These are phyloP conservation scores for Tonatia bakeri DNA, from an alignment of 2,113 vertebrate species.

Conservation along the genomic window DNA sequence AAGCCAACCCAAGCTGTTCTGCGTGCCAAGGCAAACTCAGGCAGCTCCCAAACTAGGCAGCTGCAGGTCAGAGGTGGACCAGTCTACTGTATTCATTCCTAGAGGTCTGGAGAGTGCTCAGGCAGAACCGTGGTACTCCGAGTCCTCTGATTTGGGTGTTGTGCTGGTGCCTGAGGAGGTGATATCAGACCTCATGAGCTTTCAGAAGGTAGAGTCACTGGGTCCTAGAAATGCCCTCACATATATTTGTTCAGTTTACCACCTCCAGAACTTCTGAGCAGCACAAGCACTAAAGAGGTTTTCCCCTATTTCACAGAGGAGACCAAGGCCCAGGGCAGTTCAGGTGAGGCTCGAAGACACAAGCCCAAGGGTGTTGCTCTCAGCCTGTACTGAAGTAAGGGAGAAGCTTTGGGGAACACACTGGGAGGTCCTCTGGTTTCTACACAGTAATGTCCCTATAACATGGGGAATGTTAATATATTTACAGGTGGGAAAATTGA, in stretches of 20 bases:
- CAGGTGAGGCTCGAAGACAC: too few species aligned
- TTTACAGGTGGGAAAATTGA: not conserved
- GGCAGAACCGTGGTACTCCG: not conserved
- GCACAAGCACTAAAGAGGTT: fast-evolving
- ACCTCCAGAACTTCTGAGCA: not conserved
- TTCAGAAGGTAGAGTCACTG: fast-evolving
- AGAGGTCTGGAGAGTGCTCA: too few species aligned
- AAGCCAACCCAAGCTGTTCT: fast-evolving
- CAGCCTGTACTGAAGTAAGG: not conserved
- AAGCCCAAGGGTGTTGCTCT: fast-evolving
- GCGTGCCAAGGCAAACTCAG: not conserved
- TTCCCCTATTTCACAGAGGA: not conserved
- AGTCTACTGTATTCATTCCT: not conserved
- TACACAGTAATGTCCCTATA: fast-evolving
- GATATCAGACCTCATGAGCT: too few species aligned
- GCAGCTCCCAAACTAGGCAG: not conserved
- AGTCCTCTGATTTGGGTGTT: too few species aligned
- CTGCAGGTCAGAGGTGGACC: fast-evolving
- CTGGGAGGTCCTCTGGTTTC: not conserved
- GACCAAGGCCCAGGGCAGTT: not conserved
- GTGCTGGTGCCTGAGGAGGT: fast-evolving
- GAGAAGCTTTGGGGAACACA: not conserved
- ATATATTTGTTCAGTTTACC: not conserved
- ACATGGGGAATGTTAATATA: too few species aligned
- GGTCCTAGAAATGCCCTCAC: not conserved